These are phyloP conservation scores for Drosophila maculinotata DNA, from an alignment of 2,888 invertebrate species.

Conservation along the genomic window DNA sequence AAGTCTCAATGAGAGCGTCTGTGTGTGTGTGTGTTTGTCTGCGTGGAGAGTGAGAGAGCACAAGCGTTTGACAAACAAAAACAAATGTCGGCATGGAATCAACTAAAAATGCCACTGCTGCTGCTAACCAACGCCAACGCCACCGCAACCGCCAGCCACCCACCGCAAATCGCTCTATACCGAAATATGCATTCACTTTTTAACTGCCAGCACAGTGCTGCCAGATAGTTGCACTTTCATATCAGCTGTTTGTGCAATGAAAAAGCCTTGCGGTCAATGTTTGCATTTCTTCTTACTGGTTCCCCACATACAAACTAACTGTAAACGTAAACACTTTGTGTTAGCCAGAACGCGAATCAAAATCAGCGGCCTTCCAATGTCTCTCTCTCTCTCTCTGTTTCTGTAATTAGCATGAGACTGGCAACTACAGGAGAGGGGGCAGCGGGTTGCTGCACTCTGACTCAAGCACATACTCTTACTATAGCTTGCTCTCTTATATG, in stretches of 20 bases:
- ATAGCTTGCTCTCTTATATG: constrained; percentile 21
- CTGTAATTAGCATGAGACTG: constrained; percentile 43
- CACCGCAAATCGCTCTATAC: constrained; percentile 4
- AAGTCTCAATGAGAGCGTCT: constrained; percentile 62
- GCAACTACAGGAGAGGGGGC: constrained; percentile 22
- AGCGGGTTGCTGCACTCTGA: constrained; percentile 27
- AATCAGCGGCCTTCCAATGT: constrained; percentile 24
- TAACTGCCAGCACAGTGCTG: constrained; percentile 54
- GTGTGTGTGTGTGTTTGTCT: constrained; percentile 6
- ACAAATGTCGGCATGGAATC: constrained; percentile 51
- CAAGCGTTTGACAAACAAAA: constrained; percentile 48
- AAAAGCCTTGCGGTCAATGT: constrained; percentile 20
- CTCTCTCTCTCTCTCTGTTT: too few species aligned
- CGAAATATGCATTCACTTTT: constrained; percentile 66
- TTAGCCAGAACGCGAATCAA: constrained; percentile 35
- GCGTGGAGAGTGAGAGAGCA: constrained; percentile 23
- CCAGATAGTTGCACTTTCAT: constrained; percentile 58
- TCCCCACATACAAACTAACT: constrained; percentile 18
- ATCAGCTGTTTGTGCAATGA: constrained; percentile 47
- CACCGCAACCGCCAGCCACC: neutral
- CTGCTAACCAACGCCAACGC: constrained; percentile 12
- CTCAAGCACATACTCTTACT: constrained; percentile 26
- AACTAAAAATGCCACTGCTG: constrained; percentile 53
- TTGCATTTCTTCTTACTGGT: constrained; percentile 31
- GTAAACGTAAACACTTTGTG: constrained; percentile 12